phyloP scores from a whole-genome alignment of 2,113 vertebrate species.

The Vulpes ferrilata region DNA sequence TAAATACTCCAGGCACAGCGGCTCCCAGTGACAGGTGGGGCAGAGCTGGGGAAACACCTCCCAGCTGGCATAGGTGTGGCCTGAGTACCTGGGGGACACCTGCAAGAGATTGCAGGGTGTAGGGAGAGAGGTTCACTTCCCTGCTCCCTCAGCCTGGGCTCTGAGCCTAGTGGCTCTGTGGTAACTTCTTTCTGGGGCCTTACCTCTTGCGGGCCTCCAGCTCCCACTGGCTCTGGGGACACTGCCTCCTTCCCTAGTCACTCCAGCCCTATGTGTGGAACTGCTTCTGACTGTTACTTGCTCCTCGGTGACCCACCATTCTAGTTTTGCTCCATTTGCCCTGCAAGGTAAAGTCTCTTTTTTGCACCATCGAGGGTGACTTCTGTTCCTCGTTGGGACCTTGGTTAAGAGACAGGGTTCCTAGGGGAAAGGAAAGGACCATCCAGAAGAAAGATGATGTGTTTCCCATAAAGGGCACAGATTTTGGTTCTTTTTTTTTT shows the following conservation, averaged over 20 bases:
- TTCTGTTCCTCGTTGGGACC: background rate
- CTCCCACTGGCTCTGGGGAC: background rate
- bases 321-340: background rate
- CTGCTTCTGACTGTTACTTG: background rate
- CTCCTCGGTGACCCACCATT: background rate
- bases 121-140: background rate
- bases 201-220: background rate
- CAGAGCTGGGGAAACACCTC: background rate
- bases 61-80: background rate
- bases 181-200: background rate
- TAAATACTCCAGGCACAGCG: background rate
- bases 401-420: background rate
- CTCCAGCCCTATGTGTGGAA: background rate
- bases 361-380: background rate
- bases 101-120: rapidly evolving
- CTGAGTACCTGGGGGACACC: background rate
- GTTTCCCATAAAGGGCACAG: background rate
- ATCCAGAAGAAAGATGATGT: background rate
- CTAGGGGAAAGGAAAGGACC: background rate
- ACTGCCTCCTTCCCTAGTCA: background rate
- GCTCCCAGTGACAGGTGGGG: background rate
- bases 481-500: background rate
- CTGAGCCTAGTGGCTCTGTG: background rate
- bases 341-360: background rate
- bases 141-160: too few relatives aligned